phyloP scores from a whole-genome alignment of 2,888 invertebrate genomes.

The Isoperla grammatica region DNA sequence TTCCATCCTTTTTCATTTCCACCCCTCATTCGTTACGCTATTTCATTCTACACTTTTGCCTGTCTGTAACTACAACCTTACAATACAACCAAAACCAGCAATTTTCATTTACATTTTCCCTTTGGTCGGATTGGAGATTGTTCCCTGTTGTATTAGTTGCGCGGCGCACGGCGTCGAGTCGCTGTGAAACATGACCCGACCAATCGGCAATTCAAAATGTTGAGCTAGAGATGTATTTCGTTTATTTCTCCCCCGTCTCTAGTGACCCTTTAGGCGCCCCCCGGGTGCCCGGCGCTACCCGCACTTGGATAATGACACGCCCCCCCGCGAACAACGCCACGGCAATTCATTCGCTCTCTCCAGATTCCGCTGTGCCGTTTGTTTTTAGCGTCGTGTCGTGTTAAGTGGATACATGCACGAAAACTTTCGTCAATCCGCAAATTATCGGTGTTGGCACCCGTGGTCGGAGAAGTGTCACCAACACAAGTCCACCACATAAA shows the following conservation, averaged over 20 bases:
- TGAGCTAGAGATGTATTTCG: slow-evolving; percentile 18
- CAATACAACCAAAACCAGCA: slow-evolving; percentile 25
- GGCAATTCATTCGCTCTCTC: slow-evolving; percentile 11
- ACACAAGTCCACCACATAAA: slow-evolving; percentile 24
- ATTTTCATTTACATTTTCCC: slow-evolving; percentile 27
- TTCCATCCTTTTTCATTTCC: slow-evolving; percentile 16
- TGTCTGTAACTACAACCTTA: slow-evolving; percentile 20
- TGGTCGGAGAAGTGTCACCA: slow-evolving; percentile 25
- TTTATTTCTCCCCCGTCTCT: slow-evolving; percentile 14
- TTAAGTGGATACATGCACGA: slow-evolving; percentile 29
- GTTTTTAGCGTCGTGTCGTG: slow-evolving; percentile 17
- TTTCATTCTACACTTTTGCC: slow-evolving; percentile 10
- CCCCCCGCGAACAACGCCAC: not conserved
- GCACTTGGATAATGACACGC: slow-evolving; percentile 9
- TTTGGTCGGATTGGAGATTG: slow-evolving; percentile 15
- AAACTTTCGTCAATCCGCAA: slow-evolving; percentile 29
- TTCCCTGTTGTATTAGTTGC: slow-evolving; percentile 14
- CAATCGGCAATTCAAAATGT: slow-evolving; percentile 21
- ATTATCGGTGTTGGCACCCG: slow-evolving; percentile 28
- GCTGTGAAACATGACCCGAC: slow-evolving; percentile 26
- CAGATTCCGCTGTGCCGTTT: slow-evolving; percentile 17
- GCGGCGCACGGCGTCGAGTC: slow-evolving; percentile 19
- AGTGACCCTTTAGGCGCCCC: slow-evolving; percentile 14
- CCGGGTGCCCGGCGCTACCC: slow-evolving; percentile 1
- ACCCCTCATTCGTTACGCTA: slow-evolving; percentile 14